Percentiles rank a stretch among this genome's conserved stretches.
phyloP scores from a whole-genome alignment of 2,797 vertebrate genomes.

The Valencia hispanica region DNA sequence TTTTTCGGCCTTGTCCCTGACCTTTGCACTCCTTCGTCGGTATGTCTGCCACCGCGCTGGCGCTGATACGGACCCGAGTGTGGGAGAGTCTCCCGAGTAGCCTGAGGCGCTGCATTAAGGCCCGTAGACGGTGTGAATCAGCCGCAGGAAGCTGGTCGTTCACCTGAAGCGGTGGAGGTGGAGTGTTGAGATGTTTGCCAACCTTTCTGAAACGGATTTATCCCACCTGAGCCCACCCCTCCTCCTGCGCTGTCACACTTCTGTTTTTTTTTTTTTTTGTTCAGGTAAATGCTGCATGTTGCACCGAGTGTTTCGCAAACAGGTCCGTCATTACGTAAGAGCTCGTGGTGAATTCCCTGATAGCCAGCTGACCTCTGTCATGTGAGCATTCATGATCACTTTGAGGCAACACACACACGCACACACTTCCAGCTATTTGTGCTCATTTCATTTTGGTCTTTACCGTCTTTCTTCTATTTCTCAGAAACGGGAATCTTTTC shows the following conservation, averaged over 20 bases:
- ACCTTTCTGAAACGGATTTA: background rate
- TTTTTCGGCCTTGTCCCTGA: conserved; percentile 10
- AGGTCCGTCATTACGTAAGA: conserved; percentile 59
- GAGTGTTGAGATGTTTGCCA: background rate
- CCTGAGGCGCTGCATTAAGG: background rate
- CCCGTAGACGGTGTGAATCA: background rate
- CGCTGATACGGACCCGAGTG: background rate
- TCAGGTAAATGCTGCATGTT: conserved; percentile 38
- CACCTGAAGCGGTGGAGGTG: background rate
- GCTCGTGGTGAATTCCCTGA: conserved; percentile 60
- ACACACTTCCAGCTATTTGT: conserved; percentile 26
- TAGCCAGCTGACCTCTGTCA: conserved; percentile 69
- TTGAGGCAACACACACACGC: conserved; percentile 7
- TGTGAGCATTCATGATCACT: conserved; percentile 62
- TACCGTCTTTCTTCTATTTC: background rate
- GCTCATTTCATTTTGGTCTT: background rate
- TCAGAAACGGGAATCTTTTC: background rate
- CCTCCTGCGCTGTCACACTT: too few relatives aligned
- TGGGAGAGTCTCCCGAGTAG: too few relatives aligned
- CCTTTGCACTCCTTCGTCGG: conserved; percentile 17
- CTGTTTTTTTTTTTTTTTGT: background rate
- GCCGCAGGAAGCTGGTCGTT: background rate
- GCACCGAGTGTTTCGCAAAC: conserved; percentile 61
- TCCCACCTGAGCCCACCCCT: background rate
- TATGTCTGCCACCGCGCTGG: background rate